Base-by-base conservation (phyloP, 2,888 invertebrate species). In the Zootermopsis nevadensis region DNA sequence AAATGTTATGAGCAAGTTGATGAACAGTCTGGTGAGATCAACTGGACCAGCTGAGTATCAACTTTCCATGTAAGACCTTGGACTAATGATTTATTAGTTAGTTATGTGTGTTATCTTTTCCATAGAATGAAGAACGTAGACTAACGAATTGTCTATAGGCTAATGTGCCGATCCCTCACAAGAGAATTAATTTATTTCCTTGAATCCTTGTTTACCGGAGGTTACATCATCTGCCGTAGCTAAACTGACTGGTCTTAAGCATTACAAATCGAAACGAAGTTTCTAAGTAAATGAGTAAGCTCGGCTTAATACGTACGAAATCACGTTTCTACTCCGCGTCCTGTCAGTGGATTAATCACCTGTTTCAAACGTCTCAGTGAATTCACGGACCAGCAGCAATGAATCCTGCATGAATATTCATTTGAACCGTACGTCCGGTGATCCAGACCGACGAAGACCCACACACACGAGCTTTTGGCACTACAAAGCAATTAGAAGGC, bases 381-480 rank as follows among this genome's bases (percentile, higher is more conserved):
- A 74, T 74, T n/a, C 38, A 38, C 42, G 74, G n/a, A 38, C 74
- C 15, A 74, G 27, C 38, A 22, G 31, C 38, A n/a, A 74, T 74
- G n/a, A 74, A 74, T 74, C 74, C 3, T n/a, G 74, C 74, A 35
- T 74, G 74, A 1, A 1, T 1, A 74, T 10, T 33, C 42, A 42
- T 74, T 74, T 74, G 69, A 69, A 38, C 38, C n/a, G 12, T 1
- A 12, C 33, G 33, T 30, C 33, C 33, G 27, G 8, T 30, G 33
- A 69, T 69, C 69, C 42, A 74, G 38, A 19, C 38, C 38, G 10
- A 4, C 42, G n/a, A n/a, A 38, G 33, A 24, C 33, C n/a, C 74
- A 38, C 35, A n/a, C n/a, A n/a, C n/a, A n/a, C 60, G n/a, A 27
- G 74, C 42, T 42, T n/a, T 74, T 42, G 74, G 42, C 74, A 42